Evolutionary conservation across 2,113 vertebrate species (phyloP).

Genomic region (Rhea pennata): DNA sequence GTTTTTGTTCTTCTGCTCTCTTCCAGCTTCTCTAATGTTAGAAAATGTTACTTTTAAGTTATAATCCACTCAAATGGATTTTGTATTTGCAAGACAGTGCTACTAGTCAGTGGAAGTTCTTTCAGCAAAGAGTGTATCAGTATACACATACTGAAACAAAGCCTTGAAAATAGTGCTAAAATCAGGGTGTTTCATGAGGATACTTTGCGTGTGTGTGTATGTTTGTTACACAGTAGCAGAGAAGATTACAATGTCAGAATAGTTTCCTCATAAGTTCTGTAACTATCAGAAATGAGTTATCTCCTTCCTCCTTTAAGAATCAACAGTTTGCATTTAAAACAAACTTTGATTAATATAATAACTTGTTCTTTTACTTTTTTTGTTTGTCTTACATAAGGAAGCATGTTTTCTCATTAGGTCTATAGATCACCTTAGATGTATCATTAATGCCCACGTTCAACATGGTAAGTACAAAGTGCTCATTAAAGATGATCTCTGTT

Average conservation of each 20-base stretch:
- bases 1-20: neutral
- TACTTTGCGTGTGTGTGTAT: fast-evolving
- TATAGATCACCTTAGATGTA: conserved; percentile 88
- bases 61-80: neutral
- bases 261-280: neutral
- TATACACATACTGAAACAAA: neutral
- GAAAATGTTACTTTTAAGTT: neutral
- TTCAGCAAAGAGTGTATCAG: neutral
- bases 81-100: neutral
- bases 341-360: neutral
- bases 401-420: conserved; percentile 83
- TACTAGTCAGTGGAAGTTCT: neutral
- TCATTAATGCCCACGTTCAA: conserved; percentile 90
- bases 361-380: neutral
- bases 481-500: neutral
- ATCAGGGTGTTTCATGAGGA: neutral
- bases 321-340: neutral
- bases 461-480: conserved; percentile 80
- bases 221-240: neutral
- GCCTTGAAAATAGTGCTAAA: neutral
- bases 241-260: neutral
- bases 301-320: neutral
- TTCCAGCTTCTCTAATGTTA: neutral
- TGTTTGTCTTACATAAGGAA: conserved; percentile 80
- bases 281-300: neutral